Evolutionary conservation across 2,888 invertebrate species (phyloP).

Genomic region (Perithous albicinctus): DNA sequence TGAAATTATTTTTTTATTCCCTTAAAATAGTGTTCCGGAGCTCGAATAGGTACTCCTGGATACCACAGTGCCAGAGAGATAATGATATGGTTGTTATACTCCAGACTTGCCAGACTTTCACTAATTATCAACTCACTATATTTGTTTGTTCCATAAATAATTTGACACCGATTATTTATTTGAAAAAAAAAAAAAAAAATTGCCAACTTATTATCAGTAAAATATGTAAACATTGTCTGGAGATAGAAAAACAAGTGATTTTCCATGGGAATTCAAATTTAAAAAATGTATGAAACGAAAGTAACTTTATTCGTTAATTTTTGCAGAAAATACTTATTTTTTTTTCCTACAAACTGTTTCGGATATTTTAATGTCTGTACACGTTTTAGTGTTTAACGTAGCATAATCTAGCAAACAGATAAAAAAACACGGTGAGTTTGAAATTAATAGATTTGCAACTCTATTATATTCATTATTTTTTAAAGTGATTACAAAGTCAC

Average conservation of each 20-base stretch:
- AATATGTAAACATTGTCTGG: too few species aligned
- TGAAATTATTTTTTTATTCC: constrained; percentile 69
- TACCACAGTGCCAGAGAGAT: constrained; percentile 12
- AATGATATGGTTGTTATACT: not conserved
- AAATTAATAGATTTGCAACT: not conserved
- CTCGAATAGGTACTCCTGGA: constrained; percentile 22
- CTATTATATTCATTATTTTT: constrained; percentile 36
- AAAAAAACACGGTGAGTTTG: not conserved
- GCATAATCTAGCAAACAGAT: too few species aligned
- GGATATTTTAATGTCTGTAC: too few species aligned
- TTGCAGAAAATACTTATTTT: not conserved
- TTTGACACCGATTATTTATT: not conserved
- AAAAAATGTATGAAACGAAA: too few species aligned
- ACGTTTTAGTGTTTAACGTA: too few species aligned
- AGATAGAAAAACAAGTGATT: too few species aligned
- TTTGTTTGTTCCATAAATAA: not conserved
- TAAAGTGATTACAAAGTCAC: constrained; percentile 48
- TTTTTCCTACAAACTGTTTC: not conserved
- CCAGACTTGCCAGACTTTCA: not conserved
- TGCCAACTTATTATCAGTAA: not conserved
- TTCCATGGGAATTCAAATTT: too few species aligned
- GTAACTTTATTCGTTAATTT: too few species aligned
- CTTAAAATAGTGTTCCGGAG: constrained; percentile 28
- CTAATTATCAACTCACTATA: not conserved
- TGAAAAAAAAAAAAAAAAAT: too few species aligned